These are phyloP conservation scores for Eira barbara DNA, from an alignment of 2,113 vertebrate species.

Conservation along the genomic window DNA sequence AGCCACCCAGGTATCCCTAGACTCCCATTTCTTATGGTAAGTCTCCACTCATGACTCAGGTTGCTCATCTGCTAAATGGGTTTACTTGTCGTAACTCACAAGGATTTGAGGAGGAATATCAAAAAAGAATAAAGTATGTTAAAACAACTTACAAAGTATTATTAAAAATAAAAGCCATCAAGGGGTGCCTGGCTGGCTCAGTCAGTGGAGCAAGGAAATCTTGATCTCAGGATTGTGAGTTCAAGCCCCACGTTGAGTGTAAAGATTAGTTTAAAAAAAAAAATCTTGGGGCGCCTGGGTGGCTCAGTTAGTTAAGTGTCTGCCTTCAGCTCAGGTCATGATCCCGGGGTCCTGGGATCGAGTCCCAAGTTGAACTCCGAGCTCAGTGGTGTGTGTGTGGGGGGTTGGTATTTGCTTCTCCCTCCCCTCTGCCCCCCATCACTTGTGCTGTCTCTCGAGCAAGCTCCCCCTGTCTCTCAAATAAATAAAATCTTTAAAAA, in stretches of 20 bases:
- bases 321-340: too few relatives aligned
- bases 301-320: too few relatives aligned
- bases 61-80: neutral
- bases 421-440: too few relatives aligned
- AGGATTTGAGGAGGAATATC: neutral
- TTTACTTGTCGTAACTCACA: neutral
- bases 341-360: too few relatives aligned
- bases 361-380: too few relatives aligned
- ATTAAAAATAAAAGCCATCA: neutral
- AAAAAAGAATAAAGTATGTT: neutral
- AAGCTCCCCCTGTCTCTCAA: too few relatives aligned
- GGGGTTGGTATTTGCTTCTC: too few relatives aligned
- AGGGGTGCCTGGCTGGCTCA: neutral
- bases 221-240: neutral
- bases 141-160: slow-evolving; percentile 1
- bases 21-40: neutral
- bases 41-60: neutral
- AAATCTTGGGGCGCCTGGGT: too few relatives aligned
- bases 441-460: too few relatives aligned
- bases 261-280: neutral
- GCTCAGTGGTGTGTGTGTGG: too few relatives aligned
- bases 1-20: too few relatives aligned
- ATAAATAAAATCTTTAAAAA: too few relatives aligned
- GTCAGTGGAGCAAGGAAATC: neutral
- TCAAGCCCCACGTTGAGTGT: neutral